Evolutionary conservation across 2,797 vertebrate species (phyloP).

Genomic region (Centropyge bicolor): DNA sequence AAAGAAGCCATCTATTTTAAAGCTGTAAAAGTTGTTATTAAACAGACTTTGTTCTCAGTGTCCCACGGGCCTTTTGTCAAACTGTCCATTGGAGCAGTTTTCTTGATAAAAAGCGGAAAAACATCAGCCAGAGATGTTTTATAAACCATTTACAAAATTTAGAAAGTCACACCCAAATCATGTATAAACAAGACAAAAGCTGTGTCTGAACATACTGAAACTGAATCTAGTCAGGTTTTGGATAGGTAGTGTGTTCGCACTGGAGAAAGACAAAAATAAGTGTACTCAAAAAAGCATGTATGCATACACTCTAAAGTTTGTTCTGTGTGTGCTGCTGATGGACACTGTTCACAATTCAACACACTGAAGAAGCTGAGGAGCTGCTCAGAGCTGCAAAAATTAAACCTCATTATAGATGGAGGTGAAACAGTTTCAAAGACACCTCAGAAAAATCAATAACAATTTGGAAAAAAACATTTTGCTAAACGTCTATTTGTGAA

Average conservation of each 20-base stretch:
- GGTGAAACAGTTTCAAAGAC: background rate
- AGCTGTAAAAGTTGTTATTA: background rate
- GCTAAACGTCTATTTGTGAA: background rate
- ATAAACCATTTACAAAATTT: background rate
- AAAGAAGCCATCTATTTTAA: background rate
- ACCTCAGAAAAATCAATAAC: conserved; percentile 3
- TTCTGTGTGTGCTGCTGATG: background rate
- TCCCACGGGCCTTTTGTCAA: background rate
- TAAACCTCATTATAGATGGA: background rate
- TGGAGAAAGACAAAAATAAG: too few relatives aligned
- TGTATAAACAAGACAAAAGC: background rate
- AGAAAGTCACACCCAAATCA: background rate
- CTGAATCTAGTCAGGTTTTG: background rate
- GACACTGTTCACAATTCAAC: background rate
- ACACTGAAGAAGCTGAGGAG: background rate
- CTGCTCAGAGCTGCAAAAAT: conserved; percentile 22
- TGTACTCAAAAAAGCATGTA: background rate
- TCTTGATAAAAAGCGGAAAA: background rate
- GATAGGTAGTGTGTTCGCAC: too few relatives aligned
- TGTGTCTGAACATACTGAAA: background rate
- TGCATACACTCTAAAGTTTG: too few relatives aligned
- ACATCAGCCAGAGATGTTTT: background rate
- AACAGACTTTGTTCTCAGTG: background rate
- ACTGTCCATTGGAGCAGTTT: background rate
- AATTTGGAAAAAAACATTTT: background rate